Percentiles rank a stretch among this genome's conserved stretches.
Evolutionary conservation across 2,113 vertebrate species (phyloP).

Genomic region (Antechinus stuartii): DNA sequence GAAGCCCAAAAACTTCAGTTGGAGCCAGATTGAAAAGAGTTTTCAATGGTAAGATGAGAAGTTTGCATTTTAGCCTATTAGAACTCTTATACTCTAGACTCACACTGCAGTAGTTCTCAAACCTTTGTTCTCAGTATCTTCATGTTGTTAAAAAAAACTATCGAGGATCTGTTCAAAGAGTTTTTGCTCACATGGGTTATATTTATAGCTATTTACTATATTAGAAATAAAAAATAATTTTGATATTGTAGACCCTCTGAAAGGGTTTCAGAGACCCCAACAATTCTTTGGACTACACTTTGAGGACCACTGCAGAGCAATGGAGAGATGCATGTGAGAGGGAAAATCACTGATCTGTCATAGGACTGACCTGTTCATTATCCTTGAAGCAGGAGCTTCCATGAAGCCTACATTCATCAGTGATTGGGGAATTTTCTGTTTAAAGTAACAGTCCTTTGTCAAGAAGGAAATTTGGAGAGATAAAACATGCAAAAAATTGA

Average conservation of each 20-base stretch:
- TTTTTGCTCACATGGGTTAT: too few relatives aligned
- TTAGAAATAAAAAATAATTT: too few relatives aligned
- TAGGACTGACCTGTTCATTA: neutral
- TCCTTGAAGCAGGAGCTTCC: neutral
- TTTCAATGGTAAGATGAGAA: neutral
- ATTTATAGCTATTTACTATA: too few relatives aligned
- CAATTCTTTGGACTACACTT: too few relatives aligned
- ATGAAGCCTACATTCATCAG: neutral
- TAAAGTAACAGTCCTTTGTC: neutral
- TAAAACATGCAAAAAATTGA: neutral
- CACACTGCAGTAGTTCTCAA: too few relatives aligned
- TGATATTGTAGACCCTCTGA: too few relatives aligned
- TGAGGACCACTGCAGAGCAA: neutral
- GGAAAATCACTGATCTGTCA: neutral
- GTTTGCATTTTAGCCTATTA: neutral
- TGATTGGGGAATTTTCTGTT: neutral
- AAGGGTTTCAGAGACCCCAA: too few relatives aligned
- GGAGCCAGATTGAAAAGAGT: neutral
- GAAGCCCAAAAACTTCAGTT: neutral
- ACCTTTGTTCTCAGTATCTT: too few relatives aligned
- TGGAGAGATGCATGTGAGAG: neutral
- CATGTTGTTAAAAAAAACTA: too few relatives aligned
- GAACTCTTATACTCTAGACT: neutral
- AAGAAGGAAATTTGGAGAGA: neutral
- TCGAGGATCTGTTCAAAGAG: too few relatives aligned